Conservation (phyloP, 2,797 vertebrate genomes). For the Loriculus beryllinus region DNA sequence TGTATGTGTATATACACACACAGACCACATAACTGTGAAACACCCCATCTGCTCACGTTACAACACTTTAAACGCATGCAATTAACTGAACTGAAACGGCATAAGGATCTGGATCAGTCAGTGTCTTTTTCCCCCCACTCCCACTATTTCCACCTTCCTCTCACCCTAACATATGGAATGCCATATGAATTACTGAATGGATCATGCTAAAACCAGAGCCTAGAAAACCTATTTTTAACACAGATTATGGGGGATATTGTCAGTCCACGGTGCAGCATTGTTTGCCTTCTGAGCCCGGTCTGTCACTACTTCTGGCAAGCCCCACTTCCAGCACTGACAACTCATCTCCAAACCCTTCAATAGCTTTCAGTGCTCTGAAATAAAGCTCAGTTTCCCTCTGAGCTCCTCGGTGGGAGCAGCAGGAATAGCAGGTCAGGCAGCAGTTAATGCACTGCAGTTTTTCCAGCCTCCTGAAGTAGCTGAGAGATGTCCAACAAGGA, state of each 20-base stretch:
- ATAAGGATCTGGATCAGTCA: slow-evolving; percentile 37
- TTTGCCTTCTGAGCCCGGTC: slow-evolving; percentile 35
- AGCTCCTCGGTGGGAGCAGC: neutral
- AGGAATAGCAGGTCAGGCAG: neutral
- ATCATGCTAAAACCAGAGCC: slow-evolving; percentile 33
- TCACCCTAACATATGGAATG: slow-evolving; percentile 58
- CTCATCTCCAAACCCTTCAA: neutral
- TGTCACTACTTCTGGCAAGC: slow-evolving; percentile 39
- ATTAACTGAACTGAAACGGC: slow-evolving; percentile 47
- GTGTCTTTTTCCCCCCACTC: neutral
- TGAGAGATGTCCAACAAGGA: neutral
- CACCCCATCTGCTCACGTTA: slow-evolving; percentile 60
- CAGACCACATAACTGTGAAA: slow-evolving; percentile 20
- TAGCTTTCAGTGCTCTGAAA: neutral
- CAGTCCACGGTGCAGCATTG: neutral
- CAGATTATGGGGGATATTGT: slow-evolving; percentile 11
- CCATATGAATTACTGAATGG: slow-evolving; percentile 51
- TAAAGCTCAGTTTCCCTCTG: neutral
- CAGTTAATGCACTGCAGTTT: neutral
- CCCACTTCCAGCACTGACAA: neutral
- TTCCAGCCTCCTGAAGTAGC: neutral
- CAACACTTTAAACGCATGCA: slow-evolving; percentile 10
- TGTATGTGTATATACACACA: fast-evolving
- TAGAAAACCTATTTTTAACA: slow-evolving; percentile 30
- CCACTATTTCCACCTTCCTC: slow-evolving; percentile 50